Evolutionary conservation across 2,113 vertebrate species (phyloP).

Genomic region (Thinocorus orbignyianus): DNA sequence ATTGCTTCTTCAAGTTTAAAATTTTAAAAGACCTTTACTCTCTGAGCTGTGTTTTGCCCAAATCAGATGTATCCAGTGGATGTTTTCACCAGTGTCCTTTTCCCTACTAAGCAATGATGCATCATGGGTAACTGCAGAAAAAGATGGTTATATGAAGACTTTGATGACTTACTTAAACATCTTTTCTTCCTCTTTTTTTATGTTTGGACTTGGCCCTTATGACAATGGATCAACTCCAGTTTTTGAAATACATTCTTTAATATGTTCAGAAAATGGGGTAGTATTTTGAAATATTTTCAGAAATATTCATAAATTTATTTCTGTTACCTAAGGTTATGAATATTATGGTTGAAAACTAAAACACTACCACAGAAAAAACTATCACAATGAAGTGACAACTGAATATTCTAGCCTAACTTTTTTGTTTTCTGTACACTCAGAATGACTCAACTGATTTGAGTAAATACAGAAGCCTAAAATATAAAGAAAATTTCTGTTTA

Average conservation of each 20-base stretch:
- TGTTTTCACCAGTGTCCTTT: background rate
- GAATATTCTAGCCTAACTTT: background rate
- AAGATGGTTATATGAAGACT: background rate
- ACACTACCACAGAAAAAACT: background rate
- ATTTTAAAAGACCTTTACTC: background rate
- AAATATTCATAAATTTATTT: background rate
- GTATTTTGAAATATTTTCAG: background rate
- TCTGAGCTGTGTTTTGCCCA: background rate
- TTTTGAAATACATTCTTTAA: background rate
- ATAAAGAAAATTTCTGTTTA: background rate
- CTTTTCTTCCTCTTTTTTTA: background rate
- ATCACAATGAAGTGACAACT: background rate
- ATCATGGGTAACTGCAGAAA: background rate
- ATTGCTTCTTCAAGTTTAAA: background rate
- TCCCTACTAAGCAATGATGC: background rate
- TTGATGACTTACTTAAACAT: background rate
- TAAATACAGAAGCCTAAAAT: background rate
- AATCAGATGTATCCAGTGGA: background rate
- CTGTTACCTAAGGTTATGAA: background rate
- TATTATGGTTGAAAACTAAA: background rate
- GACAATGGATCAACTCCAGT: background rate
- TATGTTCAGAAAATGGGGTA: slow-evolving; percentile 24
- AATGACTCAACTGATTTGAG: background rate
- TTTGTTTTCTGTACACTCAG: background rate
- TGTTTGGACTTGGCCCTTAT: background rate